Conservation (phyloP, 2,113 vertebrate genomes). For the Oxyura jamaicensis region DNA sequence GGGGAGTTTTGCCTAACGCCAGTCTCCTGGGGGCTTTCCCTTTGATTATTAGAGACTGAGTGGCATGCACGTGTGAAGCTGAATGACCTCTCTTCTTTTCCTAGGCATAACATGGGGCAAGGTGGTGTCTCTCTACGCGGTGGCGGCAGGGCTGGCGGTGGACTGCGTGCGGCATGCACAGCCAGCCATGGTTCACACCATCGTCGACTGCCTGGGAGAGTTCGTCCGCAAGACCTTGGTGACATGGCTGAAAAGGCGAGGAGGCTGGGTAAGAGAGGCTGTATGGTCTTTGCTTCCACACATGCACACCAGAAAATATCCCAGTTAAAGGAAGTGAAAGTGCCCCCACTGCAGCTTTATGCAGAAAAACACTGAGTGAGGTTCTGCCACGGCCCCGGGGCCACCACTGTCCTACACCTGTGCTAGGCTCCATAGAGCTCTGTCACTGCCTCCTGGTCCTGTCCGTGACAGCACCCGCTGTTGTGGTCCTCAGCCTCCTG, state of each 20-base stretch:
- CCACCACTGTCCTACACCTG: background rate
- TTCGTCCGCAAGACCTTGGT: constrained; percentile 93
- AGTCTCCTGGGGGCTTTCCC: fast-evolving
- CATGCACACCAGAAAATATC: background rate
- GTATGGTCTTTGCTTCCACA: background rate
- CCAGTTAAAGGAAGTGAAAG: background rate
- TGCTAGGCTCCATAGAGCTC: background rate
- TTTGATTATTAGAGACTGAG: background rate
- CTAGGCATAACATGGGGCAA: constrained; percentile 97
- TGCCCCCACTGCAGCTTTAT: background rate
- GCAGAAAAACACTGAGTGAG: background rate
- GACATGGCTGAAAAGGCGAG: constrained; percentile 88
- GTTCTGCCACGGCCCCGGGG: background rate
- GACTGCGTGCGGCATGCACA: constrained; percentile 93
- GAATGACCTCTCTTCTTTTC: background rate
- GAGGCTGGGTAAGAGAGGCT: constrained; percentile 91
- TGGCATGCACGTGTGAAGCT: background rate
- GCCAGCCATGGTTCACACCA: constrained; percentile 90
- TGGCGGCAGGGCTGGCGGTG: constrained; percentile 90
- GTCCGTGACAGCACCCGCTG: background rate
- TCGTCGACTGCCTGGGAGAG: constrained; percentile 96
- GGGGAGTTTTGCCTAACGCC: background rate
- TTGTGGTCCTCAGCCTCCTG: background rate
- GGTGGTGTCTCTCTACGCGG: constrained; percentile 92
- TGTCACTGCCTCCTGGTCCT: background rate